phyloP scores from a whole-genome alignment of 2,888 invertebrate genomes.

The Rhagonycha fulva region DNA sequence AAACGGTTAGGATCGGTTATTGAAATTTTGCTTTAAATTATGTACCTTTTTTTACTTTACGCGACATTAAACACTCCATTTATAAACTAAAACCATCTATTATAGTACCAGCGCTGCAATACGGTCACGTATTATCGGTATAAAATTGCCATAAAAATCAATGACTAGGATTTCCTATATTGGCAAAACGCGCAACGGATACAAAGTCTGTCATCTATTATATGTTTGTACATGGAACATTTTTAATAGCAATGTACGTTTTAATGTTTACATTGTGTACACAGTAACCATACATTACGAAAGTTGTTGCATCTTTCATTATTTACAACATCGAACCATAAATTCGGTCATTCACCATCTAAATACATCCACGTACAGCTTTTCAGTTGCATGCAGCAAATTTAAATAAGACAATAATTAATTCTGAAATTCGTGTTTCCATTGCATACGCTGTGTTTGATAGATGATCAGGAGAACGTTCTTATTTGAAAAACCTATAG shows the following conservation, averaged over 20 bases:
- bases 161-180: slow-evolving; percentile 33
- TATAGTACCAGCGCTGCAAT: slow-evolving; percentile 24
- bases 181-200: slow-evolving; percentile 23
- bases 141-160: slow-evolving; percentile 38
- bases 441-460: neutral
- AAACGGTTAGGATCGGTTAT: neutral
- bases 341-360: neutral
- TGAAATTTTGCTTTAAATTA: slow-evolving; percentile 5
- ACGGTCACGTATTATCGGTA: slow-evolving; percentile 35
- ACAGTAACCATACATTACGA: neutral
- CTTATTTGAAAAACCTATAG: neutral
- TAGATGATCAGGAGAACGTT: neutral
- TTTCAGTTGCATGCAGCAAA: neutral
- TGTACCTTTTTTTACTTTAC: slow-evolving; percentile 7
- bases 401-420: neutral
- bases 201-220: slow-evolving; percentile 17
- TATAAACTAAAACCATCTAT: slow-evolving; percentile 34
- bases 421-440: neutral
- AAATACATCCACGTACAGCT: neutral
- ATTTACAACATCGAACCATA: no score
- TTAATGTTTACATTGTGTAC: slow-evolving; percentile 3
- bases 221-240: slow-evolving; percentile 14
- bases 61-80: slow-evolving; percentile 36
- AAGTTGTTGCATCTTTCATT: neutral
- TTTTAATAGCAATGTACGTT: neutral